Percentiles rank a stretch among this genome's conserved stretches.
These are phyloP conservation scores for Ptychadena robeensis DNA, from an alignment of 2,797 vertebrate genomes.

Conservation along the genomic window DNA sequence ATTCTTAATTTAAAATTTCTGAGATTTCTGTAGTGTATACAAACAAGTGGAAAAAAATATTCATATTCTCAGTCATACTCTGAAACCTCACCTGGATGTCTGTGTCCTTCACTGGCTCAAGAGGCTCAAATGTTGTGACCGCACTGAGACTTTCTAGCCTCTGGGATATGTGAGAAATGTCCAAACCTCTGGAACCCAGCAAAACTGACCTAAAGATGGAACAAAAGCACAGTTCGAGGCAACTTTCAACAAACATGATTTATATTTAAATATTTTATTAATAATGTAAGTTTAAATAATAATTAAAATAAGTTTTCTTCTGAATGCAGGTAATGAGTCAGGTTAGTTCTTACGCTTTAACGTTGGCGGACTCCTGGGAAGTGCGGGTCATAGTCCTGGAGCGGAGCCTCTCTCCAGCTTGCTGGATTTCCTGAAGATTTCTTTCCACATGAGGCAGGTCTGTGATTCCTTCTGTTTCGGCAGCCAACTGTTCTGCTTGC, in stretches of 20 bases:
- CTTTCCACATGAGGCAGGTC: constrained; percentile 94
- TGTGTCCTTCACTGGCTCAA: constrained; percentile 97
- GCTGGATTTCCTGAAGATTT: constrained; percentile 96
- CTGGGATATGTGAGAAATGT: constrained; percentile 96
- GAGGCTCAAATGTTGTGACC: constrained; percentile 94
- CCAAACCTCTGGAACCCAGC: constrained; percentile 91
- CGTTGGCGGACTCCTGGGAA: constrained; percentile 93
- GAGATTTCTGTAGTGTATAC: no score
- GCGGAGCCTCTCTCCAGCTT: constrained; percentile 91
- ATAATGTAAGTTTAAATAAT: no score
- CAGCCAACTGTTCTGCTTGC: constrained; percentile 96
- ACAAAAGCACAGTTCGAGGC: not conserved
- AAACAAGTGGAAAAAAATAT: no score
- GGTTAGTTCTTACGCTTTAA: constrained; percentile 89
- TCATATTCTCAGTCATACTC: no score
- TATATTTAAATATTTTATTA: no score
- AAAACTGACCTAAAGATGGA: constrained; percentile 85
- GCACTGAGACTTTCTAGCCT: constrained; percentile 93
- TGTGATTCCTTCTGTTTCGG: constrained; percentile 93
- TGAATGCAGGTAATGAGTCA: not conserved
- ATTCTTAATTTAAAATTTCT: no score
- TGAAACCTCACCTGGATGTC: constrained; percentile 89
- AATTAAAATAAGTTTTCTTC: not conserved
- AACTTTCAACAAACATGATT: no score
- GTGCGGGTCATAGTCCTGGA: constrained; percentile 92